Conservation (phyloP, 2,113 vertebrate species). For the Catharus minimus region DNA sequence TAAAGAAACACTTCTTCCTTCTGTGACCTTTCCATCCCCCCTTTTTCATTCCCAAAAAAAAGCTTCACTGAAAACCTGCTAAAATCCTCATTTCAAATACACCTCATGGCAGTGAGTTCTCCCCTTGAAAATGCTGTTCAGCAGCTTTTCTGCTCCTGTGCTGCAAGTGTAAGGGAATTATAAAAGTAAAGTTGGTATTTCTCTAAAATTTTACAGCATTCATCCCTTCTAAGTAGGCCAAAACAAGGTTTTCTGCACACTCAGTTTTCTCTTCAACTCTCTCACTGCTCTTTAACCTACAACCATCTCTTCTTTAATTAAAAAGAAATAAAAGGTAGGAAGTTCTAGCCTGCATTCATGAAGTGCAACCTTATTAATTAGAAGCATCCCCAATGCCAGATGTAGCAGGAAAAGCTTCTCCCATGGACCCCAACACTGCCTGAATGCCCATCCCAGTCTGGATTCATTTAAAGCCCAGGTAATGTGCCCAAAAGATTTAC, state of each 20-base stretch:
- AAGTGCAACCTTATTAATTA: not conserved
- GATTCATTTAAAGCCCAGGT: not conserved
- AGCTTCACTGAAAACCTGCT: not conserved
- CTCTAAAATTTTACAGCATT: not conserved
- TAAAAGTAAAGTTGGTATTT: not conserved
- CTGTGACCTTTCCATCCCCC: not conserved
- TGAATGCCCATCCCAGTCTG: not conserved
- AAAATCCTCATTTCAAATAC: not conserved
- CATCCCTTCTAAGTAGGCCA: not conserved
- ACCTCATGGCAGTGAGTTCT: not conserved
- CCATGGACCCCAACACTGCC: not conserved
- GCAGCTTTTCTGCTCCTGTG: not conserved
- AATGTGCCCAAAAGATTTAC: not conserved
- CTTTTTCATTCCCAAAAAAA: not conserved
- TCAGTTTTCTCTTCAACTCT: not conserved
- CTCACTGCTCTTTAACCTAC: not conserved
- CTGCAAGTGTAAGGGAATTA: not conserved
- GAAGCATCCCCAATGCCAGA: not conserved
- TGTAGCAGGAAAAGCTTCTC: not conserved
- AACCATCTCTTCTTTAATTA: not conserved
- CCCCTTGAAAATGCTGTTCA: not conserved
- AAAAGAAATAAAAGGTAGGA: not conserved
- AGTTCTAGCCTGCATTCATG: not conserved
- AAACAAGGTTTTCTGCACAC: accelerated
- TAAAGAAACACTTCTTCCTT: not conserved